Evolutionary conservation across 2,888 invertebrate genomes (phyloP).

Genomic region (Parascotia fuliginaria): DNA sequence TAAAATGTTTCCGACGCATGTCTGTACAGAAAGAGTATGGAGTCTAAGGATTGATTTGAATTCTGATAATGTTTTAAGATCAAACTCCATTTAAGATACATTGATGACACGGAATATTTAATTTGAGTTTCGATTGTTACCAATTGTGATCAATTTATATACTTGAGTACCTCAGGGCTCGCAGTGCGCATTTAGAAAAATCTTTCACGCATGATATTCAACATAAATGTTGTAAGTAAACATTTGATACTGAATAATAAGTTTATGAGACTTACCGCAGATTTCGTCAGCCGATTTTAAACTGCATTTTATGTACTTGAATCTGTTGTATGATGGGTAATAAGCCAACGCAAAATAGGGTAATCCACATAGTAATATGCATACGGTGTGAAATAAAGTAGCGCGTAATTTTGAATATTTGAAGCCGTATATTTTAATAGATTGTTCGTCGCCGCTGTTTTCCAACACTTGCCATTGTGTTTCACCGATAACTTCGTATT

Average conservation of each 20-base stretch:
- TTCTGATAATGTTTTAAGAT: too few species aligned
- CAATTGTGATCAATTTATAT: too few species aligned
- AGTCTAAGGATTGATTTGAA: too few species aligned
- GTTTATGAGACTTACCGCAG: slow-evolving; percentile 74
- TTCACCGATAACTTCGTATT: slow-evolving; percentile 86
- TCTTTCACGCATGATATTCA: too few species aligned
- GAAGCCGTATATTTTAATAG: slow-evolving; percentile 83
- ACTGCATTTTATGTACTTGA: slow-evolving; percentile 84
- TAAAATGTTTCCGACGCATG: too few species aligned
- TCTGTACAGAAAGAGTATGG: too few species aligned
- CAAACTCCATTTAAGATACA: too few species aligned
- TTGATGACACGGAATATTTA: too few species aligned
- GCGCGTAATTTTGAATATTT: slow-evolving; percentile 73
- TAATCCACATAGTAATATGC: slow-evolving; percentile 81
- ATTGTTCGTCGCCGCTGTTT: slow-evolving; percentile 77
- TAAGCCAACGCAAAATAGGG: slow-evolving; percentile 85
- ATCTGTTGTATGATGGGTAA: slow-evolving; percentile 82
- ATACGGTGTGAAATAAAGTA: slow-evolving; percentile 79
- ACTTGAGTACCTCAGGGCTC: too few species aligned
- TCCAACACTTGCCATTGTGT: slow-evolving; percentile 82
- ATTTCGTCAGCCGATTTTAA: slow-evolving; percentile 84
- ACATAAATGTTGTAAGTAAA: too few species aligned
- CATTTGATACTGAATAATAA: background rate
- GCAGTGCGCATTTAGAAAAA: too few species aligned
- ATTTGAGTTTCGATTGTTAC: too few species aligned